Conservation (phyloP, 2,797 vertebrate species). For the Leptatherina wallacei region DNA sequence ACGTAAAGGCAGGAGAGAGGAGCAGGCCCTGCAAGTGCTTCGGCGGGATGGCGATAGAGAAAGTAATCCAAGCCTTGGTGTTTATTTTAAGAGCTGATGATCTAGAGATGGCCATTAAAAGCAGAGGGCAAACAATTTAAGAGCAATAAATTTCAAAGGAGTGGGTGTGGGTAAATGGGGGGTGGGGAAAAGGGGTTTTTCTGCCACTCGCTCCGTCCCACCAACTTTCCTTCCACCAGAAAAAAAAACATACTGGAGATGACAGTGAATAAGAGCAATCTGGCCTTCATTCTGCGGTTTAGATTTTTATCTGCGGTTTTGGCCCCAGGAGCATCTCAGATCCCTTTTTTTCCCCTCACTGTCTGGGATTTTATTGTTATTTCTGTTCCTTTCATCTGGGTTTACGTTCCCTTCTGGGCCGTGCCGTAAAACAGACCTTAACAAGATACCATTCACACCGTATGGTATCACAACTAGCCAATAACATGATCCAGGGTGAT, state of each 20-base stretch:
- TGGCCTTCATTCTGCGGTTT: slow-evolving; percentile 74
- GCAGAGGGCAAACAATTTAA: slow-evolving; percentile 74
- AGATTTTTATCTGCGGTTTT: slow-evolving; percentile 84
- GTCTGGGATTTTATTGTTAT: slow-evolving; percentile 62
- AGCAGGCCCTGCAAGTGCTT: slow-evolving; percentile 33
- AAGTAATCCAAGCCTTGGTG: slow-evolving; percentile 65
- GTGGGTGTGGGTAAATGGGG: slow-evolving; percentile 37
- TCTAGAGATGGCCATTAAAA: slow-evolving; percentile 76
- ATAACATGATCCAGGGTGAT: slow-evolving; percentile 3
- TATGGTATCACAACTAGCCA: slow-evolving; percentile 39
- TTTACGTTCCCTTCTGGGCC: slow-evolving; percentile 63
- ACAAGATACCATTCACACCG: slow-evolving; percentile 56
- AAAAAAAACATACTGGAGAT: slow-evolving; percentile 50
- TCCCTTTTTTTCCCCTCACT: slow-evolving; percentile 22
- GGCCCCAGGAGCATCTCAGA: slow-evolving; percentile 63
- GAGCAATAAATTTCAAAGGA: slow-evolving; percentile 70
- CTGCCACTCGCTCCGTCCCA: slow-evolving; percentile 42
- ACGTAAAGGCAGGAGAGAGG: slow-evolving; percentile 36
- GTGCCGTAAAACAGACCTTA: slow-evolving; percentile 58
- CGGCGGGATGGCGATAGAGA: slow-evolving; percentile 52
- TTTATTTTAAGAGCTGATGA: slow-evolving; percentile 80
- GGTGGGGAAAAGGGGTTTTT: slow-evolving; percentile 22
- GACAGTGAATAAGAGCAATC: slow-evolving; percentile 76
- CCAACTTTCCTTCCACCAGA: slow-evolving; percentile 22
- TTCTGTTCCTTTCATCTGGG: slow-evolving; percentile 67